Evolutionary conservation across 2,797 vertebrate genomes (phyloP).

Genomic region (Craterocephalus amniculus): DNA sequence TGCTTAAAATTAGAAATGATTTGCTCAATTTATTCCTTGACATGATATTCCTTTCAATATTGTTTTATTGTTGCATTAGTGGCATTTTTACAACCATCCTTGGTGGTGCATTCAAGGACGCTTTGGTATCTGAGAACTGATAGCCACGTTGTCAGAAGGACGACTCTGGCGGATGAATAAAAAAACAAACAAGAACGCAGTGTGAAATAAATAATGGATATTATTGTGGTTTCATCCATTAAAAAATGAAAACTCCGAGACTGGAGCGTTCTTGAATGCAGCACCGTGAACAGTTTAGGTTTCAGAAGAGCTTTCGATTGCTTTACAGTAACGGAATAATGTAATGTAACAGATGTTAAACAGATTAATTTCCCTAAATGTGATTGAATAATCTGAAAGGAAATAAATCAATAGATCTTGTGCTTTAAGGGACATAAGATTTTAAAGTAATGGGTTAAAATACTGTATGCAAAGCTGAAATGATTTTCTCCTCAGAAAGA

Average conservation of each 20-base stretch:
- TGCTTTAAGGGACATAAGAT: slow-evolving; percentile 11
- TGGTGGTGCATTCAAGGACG: slow-evolving; percentile 32
- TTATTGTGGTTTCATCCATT: slow-evolving; percentile 14
- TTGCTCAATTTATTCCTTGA: neutral
- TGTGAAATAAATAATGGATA: slow-evolving; percentile 29
- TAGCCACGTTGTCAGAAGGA: neutral
- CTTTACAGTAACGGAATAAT: neutral
- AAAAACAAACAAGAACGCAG: slow-evolving; percentile 3
- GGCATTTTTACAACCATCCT: slow-evolving; percentile 17
- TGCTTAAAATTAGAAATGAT: neutral
- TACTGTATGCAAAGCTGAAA: slow-evolving; percentile 38
- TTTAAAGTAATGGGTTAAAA: slow-evolving; percentile 21
- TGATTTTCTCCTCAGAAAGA: neutral
- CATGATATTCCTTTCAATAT: neutral
- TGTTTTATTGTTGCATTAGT: neutral
- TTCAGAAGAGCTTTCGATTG: neutral
- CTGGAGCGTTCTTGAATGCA: slow-evolving; percentile 30
- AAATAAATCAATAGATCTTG: neutral
- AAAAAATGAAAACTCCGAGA: neutral
- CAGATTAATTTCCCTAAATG: slow-evolving; percentile 1
- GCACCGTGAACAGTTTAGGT: neutral
- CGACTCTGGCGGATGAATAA: neutral
- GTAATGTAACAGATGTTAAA: slow-evolving; percentile 1
- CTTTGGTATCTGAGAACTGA: slow-evolving; percentile 4
- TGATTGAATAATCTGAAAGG: slow-evolving; percentile 17